Percentiles rank a stretch among this genome's conserved stretches.
phyloP scores from a whole-genome alignment of 2,113 vertebrate species.

The Melanostigma gelatinosum region DNA sequence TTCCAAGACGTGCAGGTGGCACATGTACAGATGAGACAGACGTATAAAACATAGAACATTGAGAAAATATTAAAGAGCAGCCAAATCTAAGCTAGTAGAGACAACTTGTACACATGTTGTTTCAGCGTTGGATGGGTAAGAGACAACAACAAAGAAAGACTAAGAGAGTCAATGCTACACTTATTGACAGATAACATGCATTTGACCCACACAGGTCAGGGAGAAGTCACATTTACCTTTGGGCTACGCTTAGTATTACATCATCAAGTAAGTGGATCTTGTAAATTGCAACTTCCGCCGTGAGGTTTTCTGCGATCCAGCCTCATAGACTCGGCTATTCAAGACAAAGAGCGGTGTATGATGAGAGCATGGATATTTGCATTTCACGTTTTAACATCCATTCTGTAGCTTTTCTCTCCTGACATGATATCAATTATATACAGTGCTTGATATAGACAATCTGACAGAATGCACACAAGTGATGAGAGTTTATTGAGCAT shows the following conservation, averaged over 20 bases:
- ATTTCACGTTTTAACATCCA: not conserved
- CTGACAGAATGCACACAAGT: constrained; percentile 17
- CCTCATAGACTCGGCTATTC: not conserved
- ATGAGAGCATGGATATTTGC: not conserved
- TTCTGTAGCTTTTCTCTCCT: not conserved
- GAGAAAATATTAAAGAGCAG: not conserved
- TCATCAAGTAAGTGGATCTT: constrained; percentile 44
- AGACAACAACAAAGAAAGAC: not conserved
- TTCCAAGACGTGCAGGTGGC: not conserved
- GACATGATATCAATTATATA: not conserved
- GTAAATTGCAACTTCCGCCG: constrained; percentile 32
- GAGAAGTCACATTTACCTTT: constrained; percentile 24
- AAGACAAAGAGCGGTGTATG: not conserved
- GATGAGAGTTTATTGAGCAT: constrained; percentile 47
- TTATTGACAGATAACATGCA: constrained; percentile 30
- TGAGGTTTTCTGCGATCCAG: not conserved
- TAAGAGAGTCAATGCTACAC: not conserved
- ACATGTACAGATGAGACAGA: not conserved
- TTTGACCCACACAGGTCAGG: constrained; percentile 50
- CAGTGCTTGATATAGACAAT: not conserved
- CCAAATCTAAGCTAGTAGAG: not conserved
- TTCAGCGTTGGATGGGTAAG: not conserved
- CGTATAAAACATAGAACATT: not conserved
- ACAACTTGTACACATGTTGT: not conserved
- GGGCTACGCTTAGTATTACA: constrained; percentile 34